Evolutionary conservation across 2,113 vertebrate species (phyloP).

Genomic region (Megaceryle torquata): DNA sequence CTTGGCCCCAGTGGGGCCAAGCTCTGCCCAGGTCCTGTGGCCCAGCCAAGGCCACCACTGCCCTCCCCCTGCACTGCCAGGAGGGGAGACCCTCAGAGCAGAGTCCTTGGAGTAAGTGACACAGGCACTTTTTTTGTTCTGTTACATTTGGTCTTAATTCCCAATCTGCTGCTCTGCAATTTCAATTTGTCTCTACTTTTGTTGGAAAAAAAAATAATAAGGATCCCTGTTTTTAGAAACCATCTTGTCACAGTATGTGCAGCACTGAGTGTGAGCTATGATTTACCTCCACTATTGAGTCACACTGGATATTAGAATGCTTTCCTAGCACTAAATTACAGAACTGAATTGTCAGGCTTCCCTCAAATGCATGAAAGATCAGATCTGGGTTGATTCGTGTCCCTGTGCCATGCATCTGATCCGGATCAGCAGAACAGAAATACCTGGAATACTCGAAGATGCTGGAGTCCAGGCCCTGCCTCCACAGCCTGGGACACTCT

Average conservation of each 20-base stretch:
- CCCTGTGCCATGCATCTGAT: fast-evolving
- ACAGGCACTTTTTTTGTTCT: fast-evolving
- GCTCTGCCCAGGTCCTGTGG: not conserved
- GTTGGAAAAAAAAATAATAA: not conserved
- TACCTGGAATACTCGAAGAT: fast-evolving
- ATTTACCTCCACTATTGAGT: not conserved
- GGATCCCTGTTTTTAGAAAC: not conserved
- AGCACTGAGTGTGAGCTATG: not conserved
- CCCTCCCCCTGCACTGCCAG: not conserved
- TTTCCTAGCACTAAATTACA: fast-evolving
- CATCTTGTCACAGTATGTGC: not conserved
- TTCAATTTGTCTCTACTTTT: not conserved
- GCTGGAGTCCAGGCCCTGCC: not conserved
- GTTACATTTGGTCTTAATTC: not conserved
- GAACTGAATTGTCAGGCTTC: not conserved
- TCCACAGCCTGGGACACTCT: not conserved
- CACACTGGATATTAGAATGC: not conserved
- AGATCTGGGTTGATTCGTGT: not conserved
- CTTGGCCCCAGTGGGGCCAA: fast-evolving
- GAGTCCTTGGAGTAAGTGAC: not conserved
- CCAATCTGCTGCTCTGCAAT: not conserved
- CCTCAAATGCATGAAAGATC: fast-evolving
- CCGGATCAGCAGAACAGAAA: fast-evolving
- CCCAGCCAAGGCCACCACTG: not conserved
- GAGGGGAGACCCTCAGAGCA: not conserved